Conservation (phyloP, 30 jellyfish, hydroid and myxozoan species). For the Haliclystus octoradiatus region DNA sequence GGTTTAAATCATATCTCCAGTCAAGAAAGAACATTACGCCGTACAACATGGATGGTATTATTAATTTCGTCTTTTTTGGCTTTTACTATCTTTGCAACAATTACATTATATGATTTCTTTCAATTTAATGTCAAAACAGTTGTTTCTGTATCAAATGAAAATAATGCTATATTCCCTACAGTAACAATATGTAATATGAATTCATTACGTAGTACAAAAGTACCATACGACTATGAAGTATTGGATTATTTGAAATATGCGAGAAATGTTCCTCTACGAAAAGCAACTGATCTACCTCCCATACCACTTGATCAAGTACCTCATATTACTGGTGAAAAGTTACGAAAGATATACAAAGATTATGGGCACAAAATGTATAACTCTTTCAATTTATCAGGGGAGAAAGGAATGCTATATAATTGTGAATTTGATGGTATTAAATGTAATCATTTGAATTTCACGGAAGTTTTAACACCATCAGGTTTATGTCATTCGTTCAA, state of each 20-base stretch:
- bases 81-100: conserved; percentile 11
- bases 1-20: conserved; percentile 45
- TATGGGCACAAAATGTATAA: conserved; percentile 44
- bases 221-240: not conserved
- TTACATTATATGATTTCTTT: conserved; percentile 29
- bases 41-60: conserved; percentile 31
- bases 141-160: conserved; percentile 38
- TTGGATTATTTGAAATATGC: not conserved
- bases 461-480: conserved; percentile 32
- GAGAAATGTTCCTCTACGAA: not conserved
- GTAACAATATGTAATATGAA: conserved; percentile 53
- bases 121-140: conserved; percentile 43
- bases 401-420: conserved; percentile 48
- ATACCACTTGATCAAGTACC: conserved; percentile 14
- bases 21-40: conserved; percentile 34
- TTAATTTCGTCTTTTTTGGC: conserved; percentile 15
- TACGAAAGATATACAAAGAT: conserved; percentile 24
- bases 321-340: conserved; percentile 8
- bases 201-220: conserved; percentile 13
- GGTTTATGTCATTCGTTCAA: conserved; percentile 58
- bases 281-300: not conserved
- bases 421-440: conserved; percentile 21
- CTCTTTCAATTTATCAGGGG: not conserved
- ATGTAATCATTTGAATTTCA: conserved; percentile 29
- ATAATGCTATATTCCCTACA: conserved; percentile 44